Evolutionary conservation across 2,888 invertebrate species (phyloP), one percentile per base, ranked within the genome.

Genomic region (Agrotis puta): DNA sequence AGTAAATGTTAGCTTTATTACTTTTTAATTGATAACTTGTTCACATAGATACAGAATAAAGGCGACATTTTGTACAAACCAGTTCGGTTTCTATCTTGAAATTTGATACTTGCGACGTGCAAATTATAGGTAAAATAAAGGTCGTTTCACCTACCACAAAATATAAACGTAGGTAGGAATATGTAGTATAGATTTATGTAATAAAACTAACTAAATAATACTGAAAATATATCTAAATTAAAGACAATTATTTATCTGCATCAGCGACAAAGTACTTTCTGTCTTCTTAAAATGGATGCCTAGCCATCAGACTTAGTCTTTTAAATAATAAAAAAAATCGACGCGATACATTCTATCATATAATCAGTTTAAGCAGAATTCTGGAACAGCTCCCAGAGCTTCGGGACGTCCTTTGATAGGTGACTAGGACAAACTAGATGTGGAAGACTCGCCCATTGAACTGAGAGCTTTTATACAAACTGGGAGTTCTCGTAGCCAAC

Each of bases 11-110:
- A 64, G 27, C 48, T 51, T 6, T 18, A 58, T 51, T 51, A 18
- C 24, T 65, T 50, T 22, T 58, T 65, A 70, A 64, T 64, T 80
- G 39, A 22, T 57, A 22, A 20, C 14, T 20, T n/a, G 39, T 48
- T 53, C 43, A 64, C 27, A 51, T 63, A 51, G 54, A 63, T 51
- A 75, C 63, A 63, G 70, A 3, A 39, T 76, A 63, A n/a, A 69
- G 74, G 72, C 77, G 86, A 84, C 80, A 84, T 85, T 79, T 79
- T 77, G 48, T 74, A 56, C 20, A 65, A 72, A 76, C 85, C 70
- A 24, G 82, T 83, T 76, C 7, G 33, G 70, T 71, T 63, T 62
- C 68, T 74, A 83, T 85, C 53, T 85, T 84, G 76, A 62, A 78
- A 74, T 65, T 56, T 11, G n/a, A 56, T 33, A 53, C 24, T 2